phyloP scores from a whole-genome alignment of 2,888 invertebrate species.

The Stenoptilia bipunctidactyla region DNA sequence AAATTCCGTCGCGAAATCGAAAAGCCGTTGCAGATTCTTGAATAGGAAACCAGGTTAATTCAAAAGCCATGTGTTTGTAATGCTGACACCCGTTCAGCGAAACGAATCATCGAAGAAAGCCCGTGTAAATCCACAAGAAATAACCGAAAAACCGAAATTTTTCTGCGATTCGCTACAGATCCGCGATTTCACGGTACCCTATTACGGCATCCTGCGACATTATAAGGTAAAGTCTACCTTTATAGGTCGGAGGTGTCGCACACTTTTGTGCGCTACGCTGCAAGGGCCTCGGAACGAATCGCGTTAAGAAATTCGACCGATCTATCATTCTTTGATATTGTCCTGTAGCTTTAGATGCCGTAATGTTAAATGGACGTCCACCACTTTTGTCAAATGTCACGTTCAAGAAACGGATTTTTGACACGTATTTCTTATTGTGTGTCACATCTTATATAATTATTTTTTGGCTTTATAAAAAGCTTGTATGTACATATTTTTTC shows the following conservation, averaged over 20 bases:
- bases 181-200: slow-evolving; percentile 60
- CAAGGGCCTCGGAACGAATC: slow-evolving; percentile 59
- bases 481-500: too few relatives aligned
- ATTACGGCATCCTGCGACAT: slow-evolving; percentile 40
- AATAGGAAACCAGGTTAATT: slow-evolving; percentile 44
- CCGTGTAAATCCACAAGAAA: slow-evolving; percentile 71
- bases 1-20: slow-evolving; percentile 62
- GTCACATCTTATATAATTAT: too few relatives aligned
- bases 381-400: slow-evolving; percentile 50
- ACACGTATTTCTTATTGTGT: slow-evolving; percentile 26
- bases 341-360: slow-evolving; percentile 32
- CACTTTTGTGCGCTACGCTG: slow-evolving; percentile 42
- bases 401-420: slow-evolving; percentile 38
- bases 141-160: slow-evolving; percentile 72
- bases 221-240: slow-evolving; percentile 12
- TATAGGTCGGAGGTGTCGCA: slow-evolving; percentile 33
- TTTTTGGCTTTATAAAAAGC: too few relatives aligned
- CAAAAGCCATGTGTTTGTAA: slow-evolving; percentile 67
- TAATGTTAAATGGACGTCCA: slow-evolving; percentile 53
- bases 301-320: slow-evolving; percentile 47
- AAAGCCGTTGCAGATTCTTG: slow-evolving; percentile 51
- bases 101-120: slow-evolving; percentile 66
- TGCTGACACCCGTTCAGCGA: slow-evolving; percentile 64
- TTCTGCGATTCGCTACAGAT: slow-evolving; percentile 65
- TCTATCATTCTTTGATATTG: slow-evolving; percentile 65